Evolutionary conservation across 2,888 invertebrate species (phyloP).

Genomic region (Teleiodes luculella): DNA sequence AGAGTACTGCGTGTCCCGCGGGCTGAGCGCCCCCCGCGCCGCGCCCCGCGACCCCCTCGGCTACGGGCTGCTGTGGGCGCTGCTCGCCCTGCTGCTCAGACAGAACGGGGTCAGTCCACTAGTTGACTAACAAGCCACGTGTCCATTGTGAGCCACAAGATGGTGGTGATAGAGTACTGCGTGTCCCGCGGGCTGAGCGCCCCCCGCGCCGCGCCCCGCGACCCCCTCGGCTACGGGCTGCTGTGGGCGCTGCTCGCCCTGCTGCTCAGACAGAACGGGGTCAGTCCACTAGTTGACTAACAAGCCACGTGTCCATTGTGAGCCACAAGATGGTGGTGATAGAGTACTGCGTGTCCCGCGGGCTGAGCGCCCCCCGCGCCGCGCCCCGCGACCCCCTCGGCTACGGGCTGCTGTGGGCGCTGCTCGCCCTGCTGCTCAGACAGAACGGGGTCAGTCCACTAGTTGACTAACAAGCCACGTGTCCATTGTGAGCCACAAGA

Average conservation of each 20-base stretch:
- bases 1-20: slow-evolving; percentile 89
- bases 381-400: no score
- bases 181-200: slow-evolving; percentile 82
- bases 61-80: slow-evolving; percentile 89
- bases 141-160: slow-evolving; percentile 98
- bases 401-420: no score
- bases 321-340: no score
- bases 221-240: slow-evolving; percentile 85
- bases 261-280: slow-evolving; percentile 95
- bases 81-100: slow-evolving; percentile 90
- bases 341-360: no score
- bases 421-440: no score
- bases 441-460: no score
- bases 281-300: slow-evolving; percentile 50
- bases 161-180: slow-evolving; percentile 95
- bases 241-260: slow-evolving; percentile 91
- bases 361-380: no score
- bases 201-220: slow-evolving; percentile 27
- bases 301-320: no score
- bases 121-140: no score
- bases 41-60: slow-evolving; percentile 77
- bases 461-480: no score
- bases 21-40: slow-evolving; percentile 67
- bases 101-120: slow-evolving; percentile 90
- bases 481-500: no score